These are phyloP conservation scores for Thysanoteuthis rhombus DNA, from an alignment of 2,888 invertebrate genomes.

Conservation along the genomic window DNA sequence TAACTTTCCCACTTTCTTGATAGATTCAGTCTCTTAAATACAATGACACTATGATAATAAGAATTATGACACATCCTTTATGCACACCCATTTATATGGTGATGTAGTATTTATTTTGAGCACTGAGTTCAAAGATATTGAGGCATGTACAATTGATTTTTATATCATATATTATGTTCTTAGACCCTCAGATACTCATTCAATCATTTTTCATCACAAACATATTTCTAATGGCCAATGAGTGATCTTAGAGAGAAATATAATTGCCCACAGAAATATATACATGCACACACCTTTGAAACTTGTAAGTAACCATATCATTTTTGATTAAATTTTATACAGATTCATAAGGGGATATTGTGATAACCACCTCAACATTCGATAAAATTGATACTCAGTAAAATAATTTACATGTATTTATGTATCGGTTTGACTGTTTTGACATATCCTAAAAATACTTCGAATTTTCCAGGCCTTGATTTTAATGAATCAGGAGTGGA, in stretches of 20 bases:
- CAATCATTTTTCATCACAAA: not conserved
- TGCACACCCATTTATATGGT: no score
- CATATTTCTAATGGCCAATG: not conserved
- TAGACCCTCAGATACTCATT: no score
- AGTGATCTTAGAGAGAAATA: not conserved
- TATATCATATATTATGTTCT: not conserved
- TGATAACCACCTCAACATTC: not conserved
- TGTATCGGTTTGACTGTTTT: not conserved
- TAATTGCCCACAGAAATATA: not conserved
- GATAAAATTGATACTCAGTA: not conserved
- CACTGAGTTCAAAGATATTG: no score
- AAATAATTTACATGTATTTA: not conserved
- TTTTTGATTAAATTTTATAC: not conserved
- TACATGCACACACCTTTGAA: not conserved
- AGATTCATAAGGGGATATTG: not conserved
- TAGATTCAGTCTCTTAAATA: no score
- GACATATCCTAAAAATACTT: not conserved
- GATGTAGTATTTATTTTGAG: no score
- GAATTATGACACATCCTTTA: no score
- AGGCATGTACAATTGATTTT: not conserved
- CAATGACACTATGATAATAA: no score
- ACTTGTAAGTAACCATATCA: not conserved
- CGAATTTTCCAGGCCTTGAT: not conserved
- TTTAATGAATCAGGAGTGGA: not conserved
- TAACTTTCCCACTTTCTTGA: no score